Percentiles rank a stretch among this genome's conserved stretches.
phyloP scores from a whole-genome alignment of 1,140 invertebrate genomes.

The Heliconius congener region DNA sequence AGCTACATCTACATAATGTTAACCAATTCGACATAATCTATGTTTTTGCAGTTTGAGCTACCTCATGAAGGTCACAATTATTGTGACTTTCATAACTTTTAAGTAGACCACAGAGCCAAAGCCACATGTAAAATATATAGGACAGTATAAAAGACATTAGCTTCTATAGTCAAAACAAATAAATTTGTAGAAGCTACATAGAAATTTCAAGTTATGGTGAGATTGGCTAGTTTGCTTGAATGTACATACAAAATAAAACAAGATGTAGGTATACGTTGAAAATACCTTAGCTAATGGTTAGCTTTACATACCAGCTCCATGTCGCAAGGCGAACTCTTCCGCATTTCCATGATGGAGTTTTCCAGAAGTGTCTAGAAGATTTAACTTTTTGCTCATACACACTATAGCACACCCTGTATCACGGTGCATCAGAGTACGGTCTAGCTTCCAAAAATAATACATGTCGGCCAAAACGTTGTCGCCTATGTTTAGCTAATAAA shows the following conservation, averaged over 20 bases:
- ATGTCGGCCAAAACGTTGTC: slow-evolving; percentile 57
- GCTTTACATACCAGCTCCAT: slow-evolving; percentile 56
- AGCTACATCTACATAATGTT: no score
- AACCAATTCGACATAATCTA: no score
- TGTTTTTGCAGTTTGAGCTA: no score
- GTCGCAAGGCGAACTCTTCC: slow-evolving; percentile 53
- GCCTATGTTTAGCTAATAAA: slow-evolving; percentile 48
- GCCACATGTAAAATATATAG: neutral
- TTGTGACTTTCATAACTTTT: no score
- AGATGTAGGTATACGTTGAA: neutral
- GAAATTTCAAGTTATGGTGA: no score
- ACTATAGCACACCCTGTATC: slow-evolving; percentile 63
- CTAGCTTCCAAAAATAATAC: slow-evolving; percentile 63
- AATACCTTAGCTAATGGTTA: neutral
- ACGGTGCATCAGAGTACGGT: slow-evolving; percentile 46
- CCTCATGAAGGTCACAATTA: no score
- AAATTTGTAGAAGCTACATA: no score
- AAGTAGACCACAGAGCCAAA: no score
- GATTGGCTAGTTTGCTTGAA: no score
- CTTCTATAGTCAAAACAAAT: no score
- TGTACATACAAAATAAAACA: no score
- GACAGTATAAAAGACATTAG: no score
- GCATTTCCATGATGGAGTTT: slow-evolving; percentile 64
- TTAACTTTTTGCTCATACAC: slow-evolving; percentile 65
- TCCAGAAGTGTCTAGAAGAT: slow-evolving; percentile 53